Conservation (phyloP, 1,140 invertebrate genomes). For the Sinella curviseta region DNA sequence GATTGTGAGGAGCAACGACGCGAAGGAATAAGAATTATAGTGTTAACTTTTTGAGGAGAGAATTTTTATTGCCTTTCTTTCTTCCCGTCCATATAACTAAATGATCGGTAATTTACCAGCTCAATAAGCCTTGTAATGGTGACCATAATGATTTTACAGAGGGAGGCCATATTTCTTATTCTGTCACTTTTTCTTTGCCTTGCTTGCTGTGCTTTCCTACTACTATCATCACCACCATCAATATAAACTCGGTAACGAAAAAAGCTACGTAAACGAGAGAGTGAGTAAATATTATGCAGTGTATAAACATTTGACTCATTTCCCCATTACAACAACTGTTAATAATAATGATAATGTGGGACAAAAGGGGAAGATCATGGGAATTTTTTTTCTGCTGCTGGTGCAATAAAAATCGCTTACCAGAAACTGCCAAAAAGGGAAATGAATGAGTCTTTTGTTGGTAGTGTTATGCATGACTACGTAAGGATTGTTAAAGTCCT, state of each 20-base stretch:
- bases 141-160: constrained; percentile 19
- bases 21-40: too few relatives aligned
- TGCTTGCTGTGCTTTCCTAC: too few relatives aligned
- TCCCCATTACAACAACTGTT: neutral
- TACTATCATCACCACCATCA: too few relatives aligned
- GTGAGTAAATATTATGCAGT: neutral
- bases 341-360: neutral
- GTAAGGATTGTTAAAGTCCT: neutral
- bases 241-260: too few relatives aligned
- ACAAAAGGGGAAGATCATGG: neutral
- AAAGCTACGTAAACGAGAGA: neutral
- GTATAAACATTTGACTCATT: neutral
- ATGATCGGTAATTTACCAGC: constrained; percentile 13
- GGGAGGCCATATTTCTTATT: constrained; percentile 17
- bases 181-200: constrained; percentile 16
- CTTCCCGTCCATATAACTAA: constrained; percentile 18
- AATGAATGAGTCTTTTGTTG: neutral
- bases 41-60: too few relatives aligned
- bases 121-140: constrained; percentile 24
- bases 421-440: neutral
- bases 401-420: neutral
- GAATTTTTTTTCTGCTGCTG: neutral
- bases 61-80: constrained; percentile 16
- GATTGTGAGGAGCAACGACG: too few relatives aligned
- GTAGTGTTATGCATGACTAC: neutral